Evolutionary conservation across 2,888 invertebrate species (phyloP), one percentile per base, ranked within the genome.

Genomic region (Noctua janthina): DNA sequence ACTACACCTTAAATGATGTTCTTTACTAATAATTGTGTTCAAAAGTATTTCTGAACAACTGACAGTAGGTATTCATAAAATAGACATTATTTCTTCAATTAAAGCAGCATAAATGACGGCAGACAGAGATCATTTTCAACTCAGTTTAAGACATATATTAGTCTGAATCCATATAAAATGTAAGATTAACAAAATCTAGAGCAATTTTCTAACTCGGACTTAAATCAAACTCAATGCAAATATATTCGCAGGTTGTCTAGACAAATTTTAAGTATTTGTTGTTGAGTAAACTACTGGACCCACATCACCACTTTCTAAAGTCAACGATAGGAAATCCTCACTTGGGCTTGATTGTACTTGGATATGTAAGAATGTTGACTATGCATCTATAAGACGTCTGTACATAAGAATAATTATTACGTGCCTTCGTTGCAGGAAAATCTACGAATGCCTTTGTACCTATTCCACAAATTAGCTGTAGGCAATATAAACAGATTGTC

Each of bases 251-350:
- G 13, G 39, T 35, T 43, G 56, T 64, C 43, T 73, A 51, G 64
- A 73, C 56, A 7, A 74, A 51, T 51, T 84, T 67, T 43, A 43
- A 43, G 39, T 70, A 70, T 79, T 80, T 85, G 49, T 64, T 64
- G 43, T n/a, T 69, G 17, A 43, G 56, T 51, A 51, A 73, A 69
- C 69, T 51, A 76, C n/a, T 35, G 13, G 15, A 39, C 69, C 39
- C 56, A 23, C 8, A 59, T 70, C 73, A 79, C 69, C 56, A 73
- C 68, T 68, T 73, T 69, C 80, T 80, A 35, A 73, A 51, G 35
- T 51, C 35, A 15, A 29, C 49, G 23, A 85, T 66, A 85, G 80
- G 46, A 68, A 76, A 62, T 11, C 49, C 35, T 39, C 51, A 54
- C 20, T 46, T 10, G 20, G 43, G 2, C 17, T 73, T 49, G 46